Base-by-base conservation (phyloP, 2,113 vertebrate species). In the Synchiropus splendidus region DNA sequence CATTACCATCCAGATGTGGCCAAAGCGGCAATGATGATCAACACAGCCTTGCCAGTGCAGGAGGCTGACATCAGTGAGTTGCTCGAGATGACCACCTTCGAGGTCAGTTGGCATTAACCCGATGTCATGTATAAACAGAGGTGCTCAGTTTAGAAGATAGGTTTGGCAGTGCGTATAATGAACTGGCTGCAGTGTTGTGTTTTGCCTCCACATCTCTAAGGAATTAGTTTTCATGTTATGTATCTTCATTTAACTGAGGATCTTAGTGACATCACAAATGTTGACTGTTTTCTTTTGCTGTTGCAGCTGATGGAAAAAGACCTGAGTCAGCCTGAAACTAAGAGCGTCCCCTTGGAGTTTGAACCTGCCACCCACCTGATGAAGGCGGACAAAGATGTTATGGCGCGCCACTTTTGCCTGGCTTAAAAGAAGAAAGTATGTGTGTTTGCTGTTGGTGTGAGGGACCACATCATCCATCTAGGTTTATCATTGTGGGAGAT, bases 1-100 rank as follows among this genome's bases (percentile, higher is more conserved):
- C 95, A 99, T 73, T 93, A 92, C 64, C 87, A 97, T 52, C 92
- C 93, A 1, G 89, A 91, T 39, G 92, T 97, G 61, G 82, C 88
- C 58, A 89, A 75, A 64, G 85, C 86, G 5, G 95, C 95, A 12
- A 54, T 80, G 43, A 9, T 61, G 6, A 86, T 97, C 61, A 97
- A 82, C 68, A 85, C 82, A 6, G 73, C 78, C 0, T 74, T 96
- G 17, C 74, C 87, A 0, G 59, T 76, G 31, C 54, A 84, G 0
- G 92, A 98, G 54, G 85, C 83, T 5, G 89, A 92, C 69, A 67
- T 99, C 6, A 81, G 78, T 0, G 77, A 85, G 0, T 64, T 91
- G 5, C 65, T 98, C 51, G 92, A 94, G 57, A 72, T 88, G 31
- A 89, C 88, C 0, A 61, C 81, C 0, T 89, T 74, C 2, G 89